Conservation (phyloP, 2,888 invertebrate genomes). For the Gibbula magus region DNA sequence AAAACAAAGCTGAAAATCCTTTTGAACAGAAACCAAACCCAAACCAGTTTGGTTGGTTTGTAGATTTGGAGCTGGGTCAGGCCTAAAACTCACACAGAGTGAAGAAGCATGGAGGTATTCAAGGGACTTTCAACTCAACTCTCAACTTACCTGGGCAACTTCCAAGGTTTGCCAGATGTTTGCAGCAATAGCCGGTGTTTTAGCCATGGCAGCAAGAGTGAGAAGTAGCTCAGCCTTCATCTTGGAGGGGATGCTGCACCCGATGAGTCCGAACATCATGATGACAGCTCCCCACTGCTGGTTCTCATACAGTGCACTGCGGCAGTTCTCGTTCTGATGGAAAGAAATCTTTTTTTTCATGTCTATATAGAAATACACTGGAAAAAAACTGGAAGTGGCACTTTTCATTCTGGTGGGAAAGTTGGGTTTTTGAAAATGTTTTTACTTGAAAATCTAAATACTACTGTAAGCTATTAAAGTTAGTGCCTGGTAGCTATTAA, state of each 20-base stretch:
- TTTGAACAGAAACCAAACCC: background rate
- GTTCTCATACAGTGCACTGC: slow-evolving; percentile 89
- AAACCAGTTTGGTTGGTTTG: background rate
- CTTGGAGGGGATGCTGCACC: slow-evolving; percentile 89
- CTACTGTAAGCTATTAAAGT: no score
- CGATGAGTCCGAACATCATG: slow-evolving; percentile 87
- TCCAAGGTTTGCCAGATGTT: slow-evolving; percentile 87
- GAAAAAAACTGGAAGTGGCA: no score
- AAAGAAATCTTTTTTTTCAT: background rate
- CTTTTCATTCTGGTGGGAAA: no score
- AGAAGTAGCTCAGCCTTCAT: slow-evolving; percentile 89
- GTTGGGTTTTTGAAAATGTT: no score
- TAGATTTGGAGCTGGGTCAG: background rate
- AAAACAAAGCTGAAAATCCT: no score
- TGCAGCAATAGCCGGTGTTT: slow-evolving; percentile 84
- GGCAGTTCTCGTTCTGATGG: slow-evolving; percentile 85
- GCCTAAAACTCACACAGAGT: background rate
- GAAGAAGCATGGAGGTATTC: background rate
- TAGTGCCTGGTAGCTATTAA: no score
- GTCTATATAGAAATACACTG: no score
- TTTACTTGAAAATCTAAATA: no score
- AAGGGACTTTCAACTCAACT: background rate
- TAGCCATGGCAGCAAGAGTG: slow-evolving; percentile 87
- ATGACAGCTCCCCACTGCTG: slow-evolving; percentile 90
- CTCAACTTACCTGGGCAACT: slow-evolving; percentile 67